phyloP scores from a whole-genome alignment of 2,888 invertebrate genomes.

The Thera obeliscata region DNA sequence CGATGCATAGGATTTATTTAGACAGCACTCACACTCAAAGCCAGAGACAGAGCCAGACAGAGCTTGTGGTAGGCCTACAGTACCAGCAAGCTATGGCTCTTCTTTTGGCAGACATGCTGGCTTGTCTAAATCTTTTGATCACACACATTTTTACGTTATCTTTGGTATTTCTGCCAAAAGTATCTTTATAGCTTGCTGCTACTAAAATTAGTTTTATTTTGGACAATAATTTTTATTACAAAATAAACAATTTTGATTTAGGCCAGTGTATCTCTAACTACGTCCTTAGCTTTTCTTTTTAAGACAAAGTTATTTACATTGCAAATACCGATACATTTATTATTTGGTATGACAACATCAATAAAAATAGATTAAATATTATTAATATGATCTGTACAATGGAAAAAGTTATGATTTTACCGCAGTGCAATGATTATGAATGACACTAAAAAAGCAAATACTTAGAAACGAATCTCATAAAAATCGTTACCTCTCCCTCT shows the following conservation, averaged over 20 bases:
- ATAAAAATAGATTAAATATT: conserved; percentile 64
- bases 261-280: conserved; percentile 54
- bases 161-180: background rate
- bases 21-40: no score
- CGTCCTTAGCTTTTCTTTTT: conserved; percentile 57
- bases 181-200: conserved; percentile 3
- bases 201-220: conserved; percentile 8
- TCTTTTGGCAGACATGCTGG: background rate
- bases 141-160: background rate
- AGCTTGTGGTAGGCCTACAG: background rate
- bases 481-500: no score
- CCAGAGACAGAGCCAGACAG: no score
- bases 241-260: conserved; percentile 16
- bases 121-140: no score
- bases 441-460: background rate
- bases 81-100: background rate
- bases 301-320: conserved; percentile 49
- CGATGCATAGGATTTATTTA: no score
- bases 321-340: conserved; percentile 56
- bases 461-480: background rate
- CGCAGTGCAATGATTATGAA: background rate
- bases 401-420: conserved; percentile 21
- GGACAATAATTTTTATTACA: conserved; percentile 9
- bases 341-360: conserved; percentile 55
- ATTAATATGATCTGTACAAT: conserved; percentile 61